Evolutionary conservation across 2,888 invertebrate species (phyloP).

Genomic region (Ectemnius lituratus): DNA sequence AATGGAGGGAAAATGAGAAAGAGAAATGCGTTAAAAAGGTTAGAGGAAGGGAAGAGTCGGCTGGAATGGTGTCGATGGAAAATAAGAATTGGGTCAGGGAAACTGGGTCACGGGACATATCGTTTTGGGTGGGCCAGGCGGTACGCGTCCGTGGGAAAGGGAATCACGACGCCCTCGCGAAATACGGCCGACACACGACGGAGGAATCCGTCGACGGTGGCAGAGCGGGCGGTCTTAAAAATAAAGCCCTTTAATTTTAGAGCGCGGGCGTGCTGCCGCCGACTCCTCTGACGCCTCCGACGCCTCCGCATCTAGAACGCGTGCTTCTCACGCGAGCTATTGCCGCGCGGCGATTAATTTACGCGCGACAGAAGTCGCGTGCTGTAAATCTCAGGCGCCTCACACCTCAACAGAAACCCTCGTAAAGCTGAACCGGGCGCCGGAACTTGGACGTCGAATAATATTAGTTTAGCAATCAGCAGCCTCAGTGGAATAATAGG

Average conservation of each 20-base stretch:
- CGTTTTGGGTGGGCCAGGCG: slow-evolving; percentile 7
- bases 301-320: not conserved
- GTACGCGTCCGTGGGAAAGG: slow-evolving; percentile 11
- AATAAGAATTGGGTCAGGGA: slow-evolving; percentile 28
- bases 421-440: no score
- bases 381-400: not conserved
- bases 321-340: not conserved
- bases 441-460: no score
- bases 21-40: slow-evolving; percentile 4
- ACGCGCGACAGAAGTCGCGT: slow-evolving; percentile 1
- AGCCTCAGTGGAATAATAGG: no score
- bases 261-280: slow-evolving; percentile 5
- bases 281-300: not conserved
- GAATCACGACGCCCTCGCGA: slow-evolving; percentile 18
- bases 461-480: no score
- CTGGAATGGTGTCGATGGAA: slow-evolving; percentile 20
- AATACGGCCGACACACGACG: not conserved
- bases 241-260: slow-evolving; percentile 30
- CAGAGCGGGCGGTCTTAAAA: slow-evolving; percentile 3
- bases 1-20: no score
- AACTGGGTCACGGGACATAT: slow-evolving; percentile 17
- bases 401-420: no score
- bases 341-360: slow-evolving; percentile 16
- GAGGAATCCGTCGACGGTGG: slow-evolving; percentile 3
- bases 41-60: slow-evolving; percentile 12